These are phyloP conservation scores for Zoanthus solanderi DNA, from an alignment of 92 coral and sea anemone species.

Conservation along the genomic window DNA sequence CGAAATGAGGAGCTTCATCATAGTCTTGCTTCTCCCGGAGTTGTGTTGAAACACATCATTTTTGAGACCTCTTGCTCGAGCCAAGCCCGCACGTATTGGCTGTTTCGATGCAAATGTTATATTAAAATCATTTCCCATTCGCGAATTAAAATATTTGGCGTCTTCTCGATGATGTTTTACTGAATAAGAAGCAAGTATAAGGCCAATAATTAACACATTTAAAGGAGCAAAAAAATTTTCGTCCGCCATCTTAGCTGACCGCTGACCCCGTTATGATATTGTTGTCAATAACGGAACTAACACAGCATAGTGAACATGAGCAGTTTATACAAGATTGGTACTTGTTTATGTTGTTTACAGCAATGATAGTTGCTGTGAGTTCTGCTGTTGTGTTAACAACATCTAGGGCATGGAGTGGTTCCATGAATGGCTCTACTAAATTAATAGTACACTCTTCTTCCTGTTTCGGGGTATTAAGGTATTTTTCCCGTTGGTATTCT, in stretches of 20 bases:
- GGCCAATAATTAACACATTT: background rate
- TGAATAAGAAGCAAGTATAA: background rate
- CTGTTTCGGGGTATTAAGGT: conserved; percentile 40
- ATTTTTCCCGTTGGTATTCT: conserved; percentile 23
- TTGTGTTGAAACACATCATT: conserved; percentile 22
- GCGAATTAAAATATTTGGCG: background rate
- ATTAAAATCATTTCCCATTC: background rate
- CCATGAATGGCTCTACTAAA: conserved; percentile 35
- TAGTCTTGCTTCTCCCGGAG: conserved; percentile 13
- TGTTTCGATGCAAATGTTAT: conserved; percentile 45
- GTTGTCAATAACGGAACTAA: too few species aligned
- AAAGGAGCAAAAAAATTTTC: conserved; percentile 19
- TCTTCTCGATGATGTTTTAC: background rate
- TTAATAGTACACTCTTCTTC: conserved; percentile 36
- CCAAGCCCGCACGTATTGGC: conserved; percentile 44
- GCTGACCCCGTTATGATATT: too few species aligned
- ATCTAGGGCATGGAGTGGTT: conserved; percentile 30
- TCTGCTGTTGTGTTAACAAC: conserved; percentile 11
- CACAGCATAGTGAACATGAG: too few species aligned
- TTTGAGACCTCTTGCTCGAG: conserved; percentile 43
- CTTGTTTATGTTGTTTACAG: conserved; percentile 22
- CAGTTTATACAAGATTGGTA: conserved; percentile 33
- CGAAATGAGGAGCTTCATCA: too few species aligned
- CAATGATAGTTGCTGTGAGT: conserved; percentile 35
- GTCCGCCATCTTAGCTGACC: background rate